Conservation (phyloP, 2,113 vertebrate genomes). For the Alces alces region DNA sequence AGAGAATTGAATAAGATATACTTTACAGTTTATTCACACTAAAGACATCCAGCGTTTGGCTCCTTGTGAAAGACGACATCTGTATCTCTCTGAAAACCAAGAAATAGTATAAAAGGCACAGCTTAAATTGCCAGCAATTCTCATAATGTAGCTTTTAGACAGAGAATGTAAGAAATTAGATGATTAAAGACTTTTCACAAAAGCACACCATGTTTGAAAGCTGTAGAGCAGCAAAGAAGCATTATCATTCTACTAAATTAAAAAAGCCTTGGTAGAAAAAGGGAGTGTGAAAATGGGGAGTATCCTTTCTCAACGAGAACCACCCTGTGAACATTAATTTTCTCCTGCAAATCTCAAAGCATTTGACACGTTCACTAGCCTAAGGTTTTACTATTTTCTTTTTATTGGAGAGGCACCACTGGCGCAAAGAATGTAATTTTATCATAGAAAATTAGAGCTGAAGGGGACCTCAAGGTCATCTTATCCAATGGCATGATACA, state of each 20-base stretch:
- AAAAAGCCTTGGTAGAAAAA: slow-evolving; percentile 45
- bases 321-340: slow-evolving; percentile 45
- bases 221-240: slow-evolving; percentile 40
- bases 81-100: slow-evolving; percentile 33
- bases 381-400: slow-evolving; percentile 47
- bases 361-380: slow-evolving; percentile 22
- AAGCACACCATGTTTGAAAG: slow-evolving; percentile 55
- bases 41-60: neutral
- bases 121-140: slow-evolving; percentile 44
- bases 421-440: slow-evolving; percentile 57
- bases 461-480: slow-evolving; percentile 54
- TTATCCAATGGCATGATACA: neutral
- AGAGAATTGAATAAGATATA: neutral
- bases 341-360: slow-evolving; percentile 48
- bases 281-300: slow-evolving; percentile 25
- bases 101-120: slow-evolving; percentile 44
- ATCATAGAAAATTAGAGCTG: slow-evolving; percentile 58
- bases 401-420: slow-evolving; percentile 35
- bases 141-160: slow-evolving; percentile 50
- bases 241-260: slow-evolving; percentile 63
- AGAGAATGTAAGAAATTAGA: slow-evolving; percentile 61
- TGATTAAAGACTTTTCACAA: slow-evolving; percentile 62
- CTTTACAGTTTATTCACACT: slow-evolving; percentile 6
- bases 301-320: slow-evolving; percentile 18
- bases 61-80: slow-evolving; percentile 40